phyloP scores from a whole-genome alignment of 2,888 invertebrate species.

The Caenorhabditis becei region DNA sequence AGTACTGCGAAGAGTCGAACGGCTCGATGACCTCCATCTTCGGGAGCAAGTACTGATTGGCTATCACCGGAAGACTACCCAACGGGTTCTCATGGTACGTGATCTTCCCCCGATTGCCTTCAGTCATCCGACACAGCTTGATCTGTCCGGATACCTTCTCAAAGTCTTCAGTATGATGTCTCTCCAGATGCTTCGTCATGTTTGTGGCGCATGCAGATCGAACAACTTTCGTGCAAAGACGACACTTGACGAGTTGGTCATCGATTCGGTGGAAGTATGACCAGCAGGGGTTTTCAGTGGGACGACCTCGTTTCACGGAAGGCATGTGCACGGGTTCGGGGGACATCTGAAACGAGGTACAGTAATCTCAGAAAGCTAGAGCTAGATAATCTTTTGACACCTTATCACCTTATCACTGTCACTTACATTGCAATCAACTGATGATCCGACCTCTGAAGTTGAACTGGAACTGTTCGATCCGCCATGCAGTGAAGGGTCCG shows the following conservation, averaged over 20 bases:
- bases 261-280: conserved; percentile 70
- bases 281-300: conserved; percentile 76
- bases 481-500: conserved; percentile 41
- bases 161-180: conserved; percentile 70
- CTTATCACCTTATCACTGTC: neutral
- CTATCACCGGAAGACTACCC: conserved; percentile 6
- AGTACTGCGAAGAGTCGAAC: conserved; percentile 32
- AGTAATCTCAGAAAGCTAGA: neutral
- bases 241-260: conserved; percentile 70
- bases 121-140: conserved; percentile 47
- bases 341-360: conserved; percentile 33
- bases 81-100: conserved; percentile 23
- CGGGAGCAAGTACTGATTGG: conserved; percentile 29
- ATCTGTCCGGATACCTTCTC: conserved; percentile 65
- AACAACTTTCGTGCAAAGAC: conserved; percentile 70
- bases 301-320: conserved; percentile 68
- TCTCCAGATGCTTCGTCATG: conserved; percentile 75
- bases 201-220: conserved; percentile 76
- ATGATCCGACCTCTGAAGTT: conserved; percentile 47
- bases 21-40: conserved; percentile 18
- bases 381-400: neutral
- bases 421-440: conserved; percentile 55
- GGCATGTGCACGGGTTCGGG: conserved; percentile 55
- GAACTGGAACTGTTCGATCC: conserved; percentile 50
- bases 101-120: conserved; percentile 33